Conservation (phyloP, 2,797 vertebrate species). For the Buceros bicornis region DNA sequence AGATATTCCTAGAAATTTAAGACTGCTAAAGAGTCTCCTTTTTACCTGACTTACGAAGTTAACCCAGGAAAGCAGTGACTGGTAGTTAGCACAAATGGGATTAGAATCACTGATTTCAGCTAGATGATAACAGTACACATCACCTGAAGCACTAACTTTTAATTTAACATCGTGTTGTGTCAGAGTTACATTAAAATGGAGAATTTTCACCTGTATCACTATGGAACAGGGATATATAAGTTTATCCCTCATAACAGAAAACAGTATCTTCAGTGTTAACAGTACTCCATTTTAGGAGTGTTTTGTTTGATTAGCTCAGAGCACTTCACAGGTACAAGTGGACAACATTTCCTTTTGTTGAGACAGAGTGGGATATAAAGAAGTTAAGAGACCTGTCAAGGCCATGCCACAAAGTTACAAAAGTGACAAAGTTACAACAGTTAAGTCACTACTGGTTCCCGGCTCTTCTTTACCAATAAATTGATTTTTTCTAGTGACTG, state of each 20-base stretch:
- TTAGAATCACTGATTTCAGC: neutral
- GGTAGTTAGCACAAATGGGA: neutral
- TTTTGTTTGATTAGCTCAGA: neutral
- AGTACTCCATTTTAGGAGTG: neutral
- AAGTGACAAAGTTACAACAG: constrained; percentile 17
- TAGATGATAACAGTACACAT: neutral
- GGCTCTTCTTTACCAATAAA: neutral
- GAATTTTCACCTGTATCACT: neutral
- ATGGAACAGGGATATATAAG: neutral
- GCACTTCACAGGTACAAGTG: neutral
- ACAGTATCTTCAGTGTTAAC: neutral
- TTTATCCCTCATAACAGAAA: neutral
- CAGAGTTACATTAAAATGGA: neutral
- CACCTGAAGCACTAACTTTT: neutral
- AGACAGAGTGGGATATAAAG: neutral
- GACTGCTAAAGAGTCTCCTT: neutral
- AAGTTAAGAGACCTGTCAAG: constrained; percentile 18
- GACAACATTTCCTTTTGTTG: neutral
- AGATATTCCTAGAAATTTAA: neutral
- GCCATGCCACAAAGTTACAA: neutral
- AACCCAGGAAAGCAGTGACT: neutral
- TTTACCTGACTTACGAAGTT: neutral
- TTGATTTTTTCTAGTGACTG: neutral
- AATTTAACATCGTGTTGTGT: neutral
- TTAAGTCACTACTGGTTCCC: neutral